Evolutionary conservation across 1,140 invertebrate genomes (phyloP).

Genomic region (Drosophila insularis): DNA sequence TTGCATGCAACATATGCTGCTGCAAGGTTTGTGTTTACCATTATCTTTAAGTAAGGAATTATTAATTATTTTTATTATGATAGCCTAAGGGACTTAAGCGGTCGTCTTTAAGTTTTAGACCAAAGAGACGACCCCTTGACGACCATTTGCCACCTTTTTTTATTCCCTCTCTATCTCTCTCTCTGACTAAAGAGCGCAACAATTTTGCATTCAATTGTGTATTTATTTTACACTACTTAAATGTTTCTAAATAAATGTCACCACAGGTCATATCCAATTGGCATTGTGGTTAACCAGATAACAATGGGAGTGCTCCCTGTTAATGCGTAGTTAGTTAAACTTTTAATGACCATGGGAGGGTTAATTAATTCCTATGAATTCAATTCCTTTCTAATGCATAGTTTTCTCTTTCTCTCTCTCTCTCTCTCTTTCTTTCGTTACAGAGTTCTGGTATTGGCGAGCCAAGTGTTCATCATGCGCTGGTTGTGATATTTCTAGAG

Average conservation of each 20-base stretch:
- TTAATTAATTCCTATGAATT: not conserved
- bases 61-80: too few species aligned
- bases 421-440: conserved; percentile 25
- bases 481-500: conserved; percentile 99
- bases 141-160: not conserved
- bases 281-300: not conserved
- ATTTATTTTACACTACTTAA: conserved; percentile 43
- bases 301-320: not conserved
- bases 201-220: conserved; percentile 54
- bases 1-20: conserved; percentile 55
- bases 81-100: too few species aligned
- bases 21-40: conserved; percentile 54
- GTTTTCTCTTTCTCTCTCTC: conserved; percentile 7
- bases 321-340: not conserved
- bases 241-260: conserved; percentile 46
- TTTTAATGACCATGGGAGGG: too few species aligned
- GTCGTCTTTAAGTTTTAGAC: too few species aligned
- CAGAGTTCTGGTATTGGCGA: conserved; percentile 92
- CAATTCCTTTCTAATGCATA: not conserved
- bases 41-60: too few species aligned
- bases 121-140: not conserved
- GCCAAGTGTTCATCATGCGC: conserved; percentile 97
- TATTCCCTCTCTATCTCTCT: conserved; percentile 2
- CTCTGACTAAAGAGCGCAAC: conserved; percentile 44
- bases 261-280: conserved; percentile 18